Base-by-base conservation (phyloP, 2,797 vertebrate species). In the Callimico goeldii region DNA sequence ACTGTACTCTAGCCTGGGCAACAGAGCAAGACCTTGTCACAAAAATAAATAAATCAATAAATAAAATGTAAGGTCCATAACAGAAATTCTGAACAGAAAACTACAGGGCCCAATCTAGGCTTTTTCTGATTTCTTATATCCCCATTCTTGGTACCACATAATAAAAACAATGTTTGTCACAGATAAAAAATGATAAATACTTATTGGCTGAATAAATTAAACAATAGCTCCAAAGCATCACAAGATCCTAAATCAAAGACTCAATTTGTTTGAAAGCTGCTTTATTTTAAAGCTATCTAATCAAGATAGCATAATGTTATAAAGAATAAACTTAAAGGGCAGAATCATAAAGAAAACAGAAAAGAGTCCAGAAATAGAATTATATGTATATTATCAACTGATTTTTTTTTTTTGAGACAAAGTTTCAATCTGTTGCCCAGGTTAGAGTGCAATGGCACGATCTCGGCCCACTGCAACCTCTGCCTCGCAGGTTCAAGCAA, bases 11-110 rank as follows among this genome's bases (percentile, higher is more conserved):
- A 55, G 52, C 52, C 52, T 55, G 52, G 52, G 52, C 2, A 8
- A 55, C 52, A 55, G 52, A 55, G 52, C 52, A 55, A 55, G 52
- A 22, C 20, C 52, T 55, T 22, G 20, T 55, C 52, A 55, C 52
- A 22, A 55, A 55, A 22, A 55, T 55, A 55, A 55, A 55, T 55
- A 52, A 52, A 55, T 55, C 6, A 20, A 52, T 52, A 55, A 55
- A 55, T 50, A 58, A 73, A 89, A 46, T 26, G 26, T 55, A 93
- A 85, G 7, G 7, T 57, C 30, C n/a, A 43, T 33, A 83, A 75
- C 2, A 58, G 28, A 87, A 80, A 94, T 84, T 90, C 83, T 90
- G 12, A 92, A 75, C 84, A 92, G 50, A 92, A 96, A 97, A 96
- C 82, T 48, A 43, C 0, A 92, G 36, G n/a, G 3, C 26, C n/a